phyloP scores from a whole-genome alignment of 2,888 invertebrate species.

The Keiferia lycopersicella region DNA sequence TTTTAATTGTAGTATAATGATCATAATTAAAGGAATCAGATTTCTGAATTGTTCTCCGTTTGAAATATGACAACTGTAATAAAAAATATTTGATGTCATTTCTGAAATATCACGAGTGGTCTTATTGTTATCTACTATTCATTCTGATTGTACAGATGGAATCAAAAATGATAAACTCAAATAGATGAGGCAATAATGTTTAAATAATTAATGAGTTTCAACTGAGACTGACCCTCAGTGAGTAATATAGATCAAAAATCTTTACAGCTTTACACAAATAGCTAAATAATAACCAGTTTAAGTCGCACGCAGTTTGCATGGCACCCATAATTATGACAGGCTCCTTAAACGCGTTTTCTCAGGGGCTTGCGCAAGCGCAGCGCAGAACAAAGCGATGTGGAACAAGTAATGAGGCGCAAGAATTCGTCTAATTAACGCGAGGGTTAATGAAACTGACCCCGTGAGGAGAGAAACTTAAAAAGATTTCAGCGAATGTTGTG shows the following conservation, averaged over 20 bases:
- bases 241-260: background rate
- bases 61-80: too few relatives aligned
- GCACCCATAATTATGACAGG: constrained; percentile 21
- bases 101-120: too few relatives aligned
- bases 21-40: too few relatives aligned
- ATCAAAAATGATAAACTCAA: too few relatives aligned
- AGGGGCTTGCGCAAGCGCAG: constrained; percentile 22
- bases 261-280: background rate
- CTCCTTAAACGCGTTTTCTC: constrained; percentile 19
- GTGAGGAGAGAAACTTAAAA: background rate
- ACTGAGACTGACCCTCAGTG: background rate
- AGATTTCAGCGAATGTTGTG: background rate
- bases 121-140: too few relatives aligned
- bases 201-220: background rate
- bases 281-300: constrained; percentile 4
- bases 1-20: too few relatives aligned
- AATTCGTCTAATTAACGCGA: constrained; percentile 16
- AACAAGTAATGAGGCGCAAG: constrained; percentile 18
- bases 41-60: too few relatives aligned
- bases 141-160: too few relatives aligned
- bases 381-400: constrained; percentile 14
- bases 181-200: too few relatives aligned
- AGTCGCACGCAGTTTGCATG: constrained; percentile 10
- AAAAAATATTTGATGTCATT: too few relatives aligned
- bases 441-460: constrained; percentile 11